Evolutionary conservation across 2,888 invertebrate genomes (phyloP).

Genomic region (Biston betularia): DNA sequence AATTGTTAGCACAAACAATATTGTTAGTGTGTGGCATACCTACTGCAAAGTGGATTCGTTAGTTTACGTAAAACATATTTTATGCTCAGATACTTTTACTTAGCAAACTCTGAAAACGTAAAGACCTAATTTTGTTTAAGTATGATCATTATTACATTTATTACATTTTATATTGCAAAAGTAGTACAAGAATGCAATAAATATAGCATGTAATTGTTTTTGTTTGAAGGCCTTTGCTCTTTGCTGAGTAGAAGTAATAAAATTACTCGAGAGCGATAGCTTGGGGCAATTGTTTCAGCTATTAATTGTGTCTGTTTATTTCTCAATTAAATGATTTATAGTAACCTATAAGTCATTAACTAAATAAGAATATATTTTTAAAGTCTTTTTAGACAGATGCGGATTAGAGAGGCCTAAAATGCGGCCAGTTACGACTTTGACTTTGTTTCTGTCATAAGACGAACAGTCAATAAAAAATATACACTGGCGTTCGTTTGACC

Average conservation of each 20-base stretch:
- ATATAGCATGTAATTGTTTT: slow-evolving; percentile 42
- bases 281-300: slow-evolving; percentile 34
- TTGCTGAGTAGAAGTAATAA: slow-evolving; percentile 30
- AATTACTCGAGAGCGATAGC: slow-evolving; percentile 35
- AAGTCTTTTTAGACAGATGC: too few species aligned
- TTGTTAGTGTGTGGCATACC: too few species aligned
- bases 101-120: slow-evolving; percentile 24
- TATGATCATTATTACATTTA: slow-evolving; percentile 34
- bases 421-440: too few species aligned
- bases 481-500: too few species aligned
- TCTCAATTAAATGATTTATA: slow-evolving; percentile 10
- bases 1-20: too few species aligned
- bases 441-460: too few species aligned
- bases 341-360: slow-evolving; percentile 7
- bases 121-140: slow-evolving; percentile 41
- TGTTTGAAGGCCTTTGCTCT: slow-evolving; percentile 40
- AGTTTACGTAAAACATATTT: background rate
- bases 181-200: slow-evolving; percentile 42
- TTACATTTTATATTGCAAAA: slow-evolving; percentile 25
- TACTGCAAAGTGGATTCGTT: too few species aligned
- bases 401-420: too few species aligned
- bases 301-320: slow-evolving; percentile 23
- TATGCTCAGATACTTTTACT: slow-evolving; percentile 6
- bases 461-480: too few species aligned
- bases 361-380: background rate